Evolutionary conservation across 2,113 vertebrate genomes (phyloP), one percentile per base, ranked within the genome.

Genomic region (Lathamus discolor): DNA sequence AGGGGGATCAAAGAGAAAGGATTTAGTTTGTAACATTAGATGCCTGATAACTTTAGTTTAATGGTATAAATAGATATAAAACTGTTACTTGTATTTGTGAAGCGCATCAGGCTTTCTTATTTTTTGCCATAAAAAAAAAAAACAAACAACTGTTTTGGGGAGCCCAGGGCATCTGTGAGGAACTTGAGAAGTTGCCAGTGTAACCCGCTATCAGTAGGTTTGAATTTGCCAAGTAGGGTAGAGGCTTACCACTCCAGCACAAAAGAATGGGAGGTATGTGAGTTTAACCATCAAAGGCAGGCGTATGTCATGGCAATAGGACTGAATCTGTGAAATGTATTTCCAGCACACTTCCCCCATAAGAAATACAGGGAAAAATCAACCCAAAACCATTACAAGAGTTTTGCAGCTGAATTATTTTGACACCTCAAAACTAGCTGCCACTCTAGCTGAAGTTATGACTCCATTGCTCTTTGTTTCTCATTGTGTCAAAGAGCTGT

Each of bases 381-480:
- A 63, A 35, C 41, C 39, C 52, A 10, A 43, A 25, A 27, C 46
- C 29, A 9, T 41, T 48, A 22, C 17, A 39, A 22, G 67, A 52
- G 23, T 37, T 74, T 37, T 31, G 39, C 64, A 68, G 82, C 44
- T 1, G 66, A 61, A 35, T 37, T 48, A 24, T 37, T 74, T 49
- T 83, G 62, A 35, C 48, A 29, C 9, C 2, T 6, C 0, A 1
- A 72, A 84, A 33, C 16, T 24, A 35, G 20, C 48, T 1, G 0
- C 51, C 3, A 6, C 59, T 86, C 13, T 57, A 41, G 52, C 64
- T 78, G 77, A 29, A 74, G 25, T 74, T 41, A 69, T 22, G 1
- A 1, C 37, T 83, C 88, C 1, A 2, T 24, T 69, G 70, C 86
- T 74, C 0, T 57, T 95, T 55, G 7, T 88, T 75, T 93, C 15